Base-by-base conservation (phyloP, 1,140 invertebrate species). In the Lepidurus couesii region DNA sequence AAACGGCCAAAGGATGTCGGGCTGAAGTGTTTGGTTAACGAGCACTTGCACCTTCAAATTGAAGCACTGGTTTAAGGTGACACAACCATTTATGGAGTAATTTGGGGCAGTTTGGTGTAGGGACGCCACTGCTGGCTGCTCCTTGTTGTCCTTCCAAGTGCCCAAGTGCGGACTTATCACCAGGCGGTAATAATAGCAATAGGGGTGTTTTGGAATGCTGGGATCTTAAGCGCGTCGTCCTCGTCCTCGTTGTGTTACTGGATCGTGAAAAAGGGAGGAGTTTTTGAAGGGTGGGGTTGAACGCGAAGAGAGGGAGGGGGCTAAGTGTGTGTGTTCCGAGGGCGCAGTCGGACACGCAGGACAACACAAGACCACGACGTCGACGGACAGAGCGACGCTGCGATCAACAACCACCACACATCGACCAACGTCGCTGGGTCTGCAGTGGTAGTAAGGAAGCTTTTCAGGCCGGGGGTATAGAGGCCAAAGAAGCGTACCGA, bases 181-280 rank as follows among this genome's bases (percentile, higher is more conserved):
- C 53, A 65, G 53, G 53, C 53, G 53, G 53, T 16, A 65, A 65
- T 65, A 65, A 65, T 65, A 65, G 53, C 53, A 65, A 65, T 65
- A 65, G 21, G 53, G 21, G 53, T 65, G 53, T 65, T 65, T 65
- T 65, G 53, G 53, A 65, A 65, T 65, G 53, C 53, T 65, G n/a
- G 53, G 53, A 65, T 65, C 9, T 65, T 65, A 65, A 65, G 53
- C 53, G 53, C 34, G 34, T 34, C 34, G 34, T 34, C 34, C 26
- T 65, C 47, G 47, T 21, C 13, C 16, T 21, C 16, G 53, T 65
- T 65, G 8, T 65, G n/a, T 65, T 21, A 10, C 53, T 65, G 53
- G 53, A 4, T 65, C 53, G 53, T 65, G 53, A 65, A 65, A 65
- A 47, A 65, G 21, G 53, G 53, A 65, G 53, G 53, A 65, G 53